phyloP scores from a whole-genome alignment of 2,113 vertebrate species.

The Cottus gobio region DNA sequence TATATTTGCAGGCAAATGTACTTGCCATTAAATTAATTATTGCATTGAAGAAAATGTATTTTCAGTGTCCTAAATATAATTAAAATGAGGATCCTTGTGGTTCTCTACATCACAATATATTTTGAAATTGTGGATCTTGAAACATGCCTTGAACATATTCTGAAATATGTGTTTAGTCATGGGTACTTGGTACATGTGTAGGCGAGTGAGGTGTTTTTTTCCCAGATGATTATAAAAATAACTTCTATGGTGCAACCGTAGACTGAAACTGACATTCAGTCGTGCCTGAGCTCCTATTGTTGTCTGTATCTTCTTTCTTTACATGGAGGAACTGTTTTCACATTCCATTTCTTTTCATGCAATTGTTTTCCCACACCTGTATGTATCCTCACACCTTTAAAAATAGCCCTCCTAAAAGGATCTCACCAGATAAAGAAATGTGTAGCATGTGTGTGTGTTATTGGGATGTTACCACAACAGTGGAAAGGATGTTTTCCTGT shows the following conservation, averaged over 20 bases:
- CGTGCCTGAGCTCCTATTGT: background rate
- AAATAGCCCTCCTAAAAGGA: slow-evolving; percentile 20
- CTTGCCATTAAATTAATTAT: background rate
- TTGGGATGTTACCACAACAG: slow-evolving; percentile 11
- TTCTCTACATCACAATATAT: background rate
- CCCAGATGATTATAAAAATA: background rate
- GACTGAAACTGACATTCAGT: background rate
- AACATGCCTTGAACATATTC: background rate
- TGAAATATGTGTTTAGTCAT: background rate
- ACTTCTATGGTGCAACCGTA: background rate
- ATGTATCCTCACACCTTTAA: slow-evolving; percentile 8
- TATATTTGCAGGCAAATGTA: background rate
- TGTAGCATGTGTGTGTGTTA: background rate
- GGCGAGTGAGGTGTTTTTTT: background rate
- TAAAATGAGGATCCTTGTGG: background rate
- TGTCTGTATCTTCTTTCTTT: background rate
- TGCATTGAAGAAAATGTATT: background rate
- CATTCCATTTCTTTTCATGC: background rate
- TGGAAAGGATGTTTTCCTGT: slow-evolving; percentile 15
- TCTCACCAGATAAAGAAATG: background rate
- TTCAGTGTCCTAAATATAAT: background rate
- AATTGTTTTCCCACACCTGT: slow-evolving; percentile 6
- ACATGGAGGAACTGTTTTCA: background rate
- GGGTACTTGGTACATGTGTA: background rate
- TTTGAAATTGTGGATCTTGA: background rate